These are phyloP conservation scores for Drosophila seclusa DNA, from an alignment of 2,888 invertebrate genomes.

Conservation along the genomic window DNA sequence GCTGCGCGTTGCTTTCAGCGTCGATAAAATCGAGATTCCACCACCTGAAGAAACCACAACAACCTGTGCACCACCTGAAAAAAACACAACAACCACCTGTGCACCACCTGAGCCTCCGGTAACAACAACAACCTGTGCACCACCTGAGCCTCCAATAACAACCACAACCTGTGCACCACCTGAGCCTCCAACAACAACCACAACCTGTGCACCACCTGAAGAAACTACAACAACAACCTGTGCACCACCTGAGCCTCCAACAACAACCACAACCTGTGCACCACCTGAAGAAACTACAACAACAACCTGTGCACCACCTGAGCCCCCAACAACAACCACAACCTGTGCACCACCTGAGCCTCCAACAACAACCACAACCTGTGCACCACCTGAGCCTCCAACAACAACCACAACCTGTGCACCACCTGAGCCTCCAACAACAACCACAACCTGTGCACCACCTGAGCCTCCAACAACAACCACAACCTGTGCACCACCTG, in stretches of 20 bases:
- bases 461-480: too few relatives aligned
- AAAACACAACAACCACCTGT: background rate
- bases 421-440: background rate
- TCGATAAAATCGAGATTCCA: background rate
- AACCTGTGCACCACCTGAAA: background rate
- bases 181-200: too few relatives aligned
- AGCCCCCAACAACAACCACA: background rate
- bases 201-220: too few relatives aligned
- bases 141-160: background rate
- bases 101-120: background rate
- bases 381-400: background rate
- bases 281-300: too few relatives aligned
- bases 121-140: background rate
- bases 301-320: too few relatives aligned
- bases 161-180: background rate
- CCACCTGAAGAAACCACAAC: background rate
- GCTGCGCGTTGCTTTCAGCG: conserved; percentile 17
- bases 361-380: background rate
- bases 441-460: too few relatives aligned
- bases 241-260: too few relatives aligned
- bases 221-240: too few relatives aligned
- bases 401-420: background rate
- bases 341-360: background rate
- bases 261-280: too few relatives aligned
- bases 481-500: background rate